phyloP scores from a whole-genome alignment of 2,113 vertebrate species.

The Sclerurus mexicanus region DNA sequence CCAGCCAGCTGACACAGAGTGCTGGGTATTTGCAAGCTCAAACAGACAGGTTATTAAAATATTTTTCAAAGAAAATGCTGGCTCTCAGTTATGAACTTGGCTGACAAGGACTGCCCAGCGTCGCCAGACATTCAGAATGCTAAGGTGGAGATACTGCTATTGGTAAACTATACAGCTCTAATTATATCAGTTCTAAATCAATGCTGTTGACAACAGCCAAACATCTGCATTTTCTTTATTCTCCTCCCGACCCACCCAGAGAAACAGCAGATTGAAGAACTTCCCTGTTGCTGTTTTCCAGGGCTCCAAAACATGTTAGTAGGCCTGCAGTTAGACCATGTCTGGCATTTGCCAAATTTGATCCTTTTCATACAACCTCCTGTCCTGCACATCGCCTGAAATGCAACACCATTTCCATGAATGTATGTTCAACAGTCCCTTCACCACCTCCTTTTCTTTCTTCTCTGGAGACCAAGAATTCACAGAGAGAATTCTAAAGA shows the following conservation, averaged over 20 bases:
- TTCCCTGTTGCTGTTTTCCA: neutral
- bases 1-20: conserved; percentile 3
- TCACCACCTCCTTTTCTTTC: neutral
- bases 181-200: neutral
- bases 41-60: neutral
- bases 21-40: neutral
- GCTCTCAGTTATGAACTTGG: neutral
- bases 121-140: neutral
- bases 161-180: neutral
- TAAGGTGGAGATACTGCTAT: neutral
- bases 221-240: neutral
- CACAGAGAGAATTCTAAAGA: neutral
- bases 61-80: neutral
- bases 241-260: neutral
- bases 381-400: neutral
- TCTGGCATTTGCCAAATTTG: neutral
- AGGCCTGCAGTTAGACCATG: neutral
- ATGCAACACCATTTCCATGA: neutral
- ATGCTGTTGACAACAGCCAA: neutral
- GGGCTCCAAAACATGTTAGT: neutral
- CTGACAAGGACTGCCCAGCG: neutral
- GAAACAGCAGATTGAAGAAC: neutral
- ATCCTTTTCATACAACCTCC: neutral
- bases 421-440: neutral
- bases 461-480: neutral